These are phyloP conservation scores for Coleophora flavipennella DNA, from an alignment of 2,888 invertebrate genomes.

Conservation along the genomic window DNA sequence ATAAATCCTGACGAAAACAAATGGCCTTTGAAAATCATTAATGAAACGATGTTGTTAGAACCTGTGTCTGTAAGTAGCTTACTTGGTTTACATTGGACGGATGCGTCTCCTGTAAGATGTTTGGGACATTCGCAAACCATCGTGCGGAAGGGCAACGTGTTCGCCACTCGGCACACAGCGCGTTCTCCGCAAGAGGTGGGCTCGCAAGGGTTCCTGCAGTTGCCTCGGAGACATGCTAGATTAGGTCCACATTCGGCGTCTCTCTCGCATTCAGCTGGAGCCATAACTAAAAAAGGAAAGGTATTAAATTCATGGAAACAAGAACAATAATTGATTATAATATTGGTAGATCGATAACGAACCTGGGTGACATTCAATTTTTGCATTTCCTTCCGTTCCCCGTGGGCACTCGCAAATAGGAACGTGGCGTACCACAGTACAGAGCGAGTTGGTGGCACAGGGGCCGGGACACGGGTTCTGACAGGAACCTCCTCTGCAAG, in stretches of 20 bases:
- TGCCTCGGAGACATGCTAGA: conserved; percentile 84
- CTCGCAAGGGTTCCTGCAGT: conserved; percentile 85
- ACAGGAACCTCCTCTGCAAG: conserved; percentile 85
- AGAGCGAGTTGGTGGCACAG: conserved; percentile 84
- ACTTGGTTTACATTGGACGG: conserved; percentile 87
- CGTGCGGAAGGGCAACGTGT: conserved; percentile 88
- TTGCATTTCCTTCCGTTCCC: conserved; percentile 85
- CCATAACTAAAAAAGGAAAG: conserved; percentile 44
- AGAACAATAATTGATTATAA: too few relatives aligned
- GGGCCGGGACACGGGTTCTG: conserved; percentile 88
- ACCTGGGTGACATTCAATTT: conserved; percentile 76
- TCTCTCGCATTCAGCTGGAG: conserved; percentile 77
- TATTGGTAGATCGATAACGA: too few relatives aligned
- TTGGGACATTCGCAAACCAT: conserved; percentile 90
- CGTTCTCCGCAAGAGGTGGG: conserved; percentile 85
- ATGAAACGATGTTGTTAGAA: too few relatives aligned
- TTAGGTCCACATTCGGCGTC: conserved; percentile 91
- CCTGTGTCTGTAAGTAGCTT: too few relatives aligned
- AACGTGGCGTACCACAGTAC: conserved; percentile 82
- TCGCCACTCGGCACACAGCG: conserved; percentile 87
- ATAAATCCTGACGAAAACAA: too few relatives aligned
- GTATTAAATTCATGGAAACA: too few relatives aligned
- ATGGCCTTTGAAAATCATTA: too few relatives aligned
- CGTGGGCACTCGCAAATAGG: conserved; percentile 87
- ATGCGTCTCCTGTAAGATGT: conserved; percentile 89